Evolutionary conservation across 1,140 invertebrate genomes (phyloP).

Genomic region (Plutomurus gul): DNA sequence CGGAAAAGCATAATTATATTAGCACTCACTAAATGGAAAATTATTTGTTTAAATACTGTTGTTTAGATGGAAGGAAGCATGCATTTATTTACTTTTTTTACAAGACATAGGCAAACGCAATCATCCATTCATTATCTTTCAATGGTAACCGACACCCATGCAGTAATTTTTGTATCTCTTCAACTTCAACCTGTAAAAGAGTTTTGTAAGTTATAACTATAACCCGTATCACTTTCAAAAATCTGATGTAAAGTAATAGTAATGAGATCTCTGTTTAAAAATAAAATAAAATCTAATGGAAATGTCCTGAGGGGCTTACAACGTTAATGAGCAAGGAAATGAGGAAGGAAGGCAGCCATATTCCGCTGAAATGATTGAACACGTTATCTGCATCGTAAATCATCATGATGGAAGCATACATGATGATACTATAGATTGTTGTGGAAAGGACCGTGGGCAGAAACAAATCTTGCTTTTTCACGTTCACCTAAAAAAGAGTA

Average conservation of each 20-base stretch:
- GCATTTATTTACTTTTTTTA: too few relatives aligned
- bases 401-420: not conserved
- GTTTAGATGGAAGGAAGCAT: not conserved
- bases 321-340: not conserved
- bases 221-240: too few relatives aligned
- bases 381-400: not conserved
- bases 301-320: not conserved
- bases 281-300: too few relatives aligned
- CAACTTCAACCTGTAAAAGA: not conserved
- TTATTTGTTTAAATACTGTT: too few relatives aligned
- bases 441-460: not conserved
- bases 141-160: not conserved
- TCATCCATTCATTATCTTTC: not conserved
- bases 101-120: not conserved
- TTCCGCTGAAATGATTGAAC: not conserved
- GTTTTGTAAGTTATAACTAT: too few relatives aligned
- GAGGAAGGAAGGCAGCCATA: not conserved
- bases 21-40: too few relatives aligned
- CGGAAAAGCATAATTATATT: too few relatives aligned
- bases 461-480: not conserved
- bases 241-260: too few relatives aligned
- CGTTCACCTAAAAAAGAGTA: not conserved
- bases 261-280: too few relatives aligned
- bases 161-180: constrained; percentile 1
- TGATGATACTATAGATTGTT: not conserved